Conservation (phyloP, 2,888 invertebrate species). For the Monopis laevigella region DNA sequence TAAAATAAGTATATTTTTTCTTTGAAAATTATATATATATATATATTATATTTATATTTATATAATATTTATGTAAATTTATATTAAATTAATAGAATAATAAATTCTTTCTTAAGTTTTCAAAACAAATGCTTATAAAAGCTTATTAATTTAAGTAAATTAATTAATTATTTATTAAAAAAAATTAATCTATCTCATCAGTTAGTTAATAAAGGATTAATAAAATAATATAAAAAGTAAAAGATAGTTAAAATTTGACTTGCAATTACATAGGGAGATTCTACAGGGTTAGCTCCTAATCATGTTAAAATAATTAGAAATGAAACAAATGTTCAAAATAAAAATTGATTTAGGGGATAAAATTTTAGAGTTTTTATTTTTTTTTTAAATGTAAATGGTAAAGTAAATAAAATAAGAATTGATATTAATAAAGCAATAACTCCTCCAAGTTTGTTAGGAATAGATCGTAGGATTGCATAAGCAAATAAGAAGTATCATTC, state of each 20-base stretch:
- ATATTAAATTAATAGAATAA: conserved; percentile 70
- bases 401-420: conserved; percentile 72
- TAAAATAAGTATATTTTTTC: too few species aligned
- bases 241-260: conserved; percentile 69
- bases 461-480: conserved; percentile 81
- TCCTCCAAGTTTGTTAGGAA: conserved; percentile 83
- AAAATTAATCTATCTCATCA: conserved; percentile 64
- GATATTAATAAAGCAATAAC: conserved; percentile 73
- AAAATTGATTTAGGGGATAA: conserved; percentile 68
- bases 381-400: conserved; percentile 66
- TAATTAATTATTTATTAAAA: conserved; percentile 54
- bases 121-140: conserved; percentile 74
- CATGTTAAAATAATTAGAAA: conserved; percentile 73
- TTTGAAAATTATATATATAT: background rate
- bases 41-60: background rate
- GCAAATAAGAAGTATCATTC: conserved; percentile 89
- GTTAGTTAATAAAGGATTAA: conserved; percentile 58
- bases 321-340: conserved; percentile 67
- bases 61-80: too few species aligned
- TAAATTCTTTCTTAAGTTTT: conserved; percentile 73
- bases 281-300: conserved; percentile 75
- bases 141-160: too few species aligned
- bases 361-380: conserved; percentile 69
- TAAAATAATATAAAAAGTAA: conserved; percentile 68
- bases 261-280: conserved; percentile 70